Conservation (phyloP, 2,113 vertebrate genomes). For the Psittacula cyanocephala region DNA sequence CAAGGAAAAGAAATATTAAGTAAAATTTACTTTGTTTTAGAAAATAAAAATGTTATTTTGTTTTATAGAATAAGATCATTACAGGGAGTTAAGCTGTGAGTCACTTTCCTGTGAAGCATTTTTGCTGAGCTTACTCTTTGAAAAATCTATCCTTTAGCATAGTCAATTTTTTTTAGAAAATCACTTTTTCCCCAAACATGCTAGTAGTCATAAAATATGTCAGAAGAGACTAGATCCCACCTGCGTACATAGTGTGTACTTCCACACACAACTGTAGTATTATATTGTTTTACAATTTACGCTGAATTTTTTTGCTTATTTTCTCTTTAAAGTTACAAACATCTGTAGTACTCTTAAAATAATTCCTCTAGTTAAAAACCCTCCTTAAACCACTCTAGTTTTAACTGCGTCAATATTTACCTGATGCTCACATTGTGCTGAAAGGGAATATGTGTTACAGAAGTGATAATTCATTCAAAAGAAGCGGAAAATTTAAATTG, state of each 20-base stretch:
- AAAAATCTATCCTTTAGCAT: neutral
- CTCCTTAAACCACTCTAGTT: neutral
- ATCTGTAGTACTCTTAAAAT: neutral
- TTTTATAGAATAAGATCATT: neutral
- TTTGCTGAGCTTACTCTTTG: neutral
- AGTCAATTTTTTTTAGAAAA: neutral
- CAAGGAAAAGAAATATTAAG: neutral
- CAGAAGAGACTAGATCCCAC: neutral
- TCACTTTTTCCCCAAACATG: neutral
- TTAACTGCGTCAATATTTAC: neutral
- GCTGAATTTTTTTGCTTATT: neutral
- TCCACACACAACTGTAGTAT: neutral
- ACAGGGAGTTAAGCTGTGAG: neutral
- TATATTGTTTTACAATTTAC: neutral
- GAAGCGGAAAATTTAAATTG: neutral
- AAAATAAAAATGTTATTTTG: neutral
- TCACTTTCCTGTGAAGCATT: neutral
- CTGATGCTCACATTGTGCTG: neutral
- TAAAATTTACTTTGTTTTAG: neutral
- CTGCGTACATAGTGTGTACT: neutral
- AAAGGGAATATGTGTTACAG: neutral
- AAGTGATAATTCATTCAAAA: neutral
- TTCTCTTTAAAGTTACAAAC: neutral
- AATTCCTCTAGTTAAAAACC: neutral
- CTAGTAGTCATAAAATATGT: neutral